These are phyloP conservation scores for Aethes cnicana DNA, from an alignment of 2,888 invertebrate genomes.

Conservation along the genomic window DNA sequence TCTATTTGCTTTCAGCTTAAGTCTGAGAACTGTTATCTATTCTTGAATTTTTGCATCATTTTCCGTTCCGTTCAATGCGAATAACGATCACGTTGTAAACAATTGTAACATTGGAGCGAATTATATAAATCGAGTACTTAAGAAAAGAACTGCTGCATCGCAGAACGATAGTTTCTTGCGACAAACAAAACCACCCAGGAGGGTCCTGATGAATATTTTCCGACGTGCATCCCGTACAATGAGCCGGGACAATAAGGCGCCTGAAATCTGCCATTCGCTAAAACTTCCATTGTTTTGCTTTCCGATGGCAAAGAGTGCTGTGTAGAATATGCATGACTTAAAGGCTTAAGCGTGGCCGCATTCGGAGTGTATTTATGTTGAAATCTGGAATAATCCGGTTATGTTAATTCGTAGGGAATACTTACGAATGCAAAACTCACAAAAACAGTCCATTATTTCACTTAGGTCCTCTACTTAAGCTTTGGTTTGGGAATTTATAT, in stretches of 20 bases:
- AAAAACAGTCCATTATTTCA: too few relatives aligned
- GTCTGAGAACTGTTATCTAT: too few relatives aligned
- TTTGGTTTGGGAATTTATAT: too few relatives aligned
- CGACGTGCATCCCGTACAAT: constrained; percentile 28
- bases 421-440: constrained; percentile 2
- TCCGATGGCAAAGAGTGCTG: constrained; percentile 23
- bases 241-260: constrained; percentile 34
- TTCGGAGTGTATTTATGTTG: constrained; percentile 8
- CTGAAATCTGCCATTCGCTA: constrained; percentile 31
- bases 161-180: constrained; percentile 32
- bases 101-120: too few relatives aligned
- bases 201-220: constrained; percentile 37
- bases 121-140: too few relatives aligned
- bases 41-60: too few relatives aligned
- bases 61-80: too few relatives aligned
- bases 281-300: constrained; percentile 38
- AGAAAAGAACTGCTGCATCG: constrained; percentile 12
- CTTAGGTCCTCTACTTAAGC: too few relatives aligned
- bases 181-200: constrained; percentile 37
- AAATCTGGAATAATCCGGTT: constrained; percentile 12
- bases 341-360: constrained; percentile 4
- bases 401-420: constrained; percentile 4
- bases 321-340: constrained; percentile 25
- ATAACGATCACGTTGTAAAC: too few relatives aligned
- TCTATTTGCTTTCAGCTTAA: too few relatives aligned